A percentile compares a stretch with the other conserved stretches of the same genome.
These are phyloP conservation scores for Crypturellus undulatus DNA, from an alignment of 2,113 vertebrate species.

Conservation along the genomic window DNA sequence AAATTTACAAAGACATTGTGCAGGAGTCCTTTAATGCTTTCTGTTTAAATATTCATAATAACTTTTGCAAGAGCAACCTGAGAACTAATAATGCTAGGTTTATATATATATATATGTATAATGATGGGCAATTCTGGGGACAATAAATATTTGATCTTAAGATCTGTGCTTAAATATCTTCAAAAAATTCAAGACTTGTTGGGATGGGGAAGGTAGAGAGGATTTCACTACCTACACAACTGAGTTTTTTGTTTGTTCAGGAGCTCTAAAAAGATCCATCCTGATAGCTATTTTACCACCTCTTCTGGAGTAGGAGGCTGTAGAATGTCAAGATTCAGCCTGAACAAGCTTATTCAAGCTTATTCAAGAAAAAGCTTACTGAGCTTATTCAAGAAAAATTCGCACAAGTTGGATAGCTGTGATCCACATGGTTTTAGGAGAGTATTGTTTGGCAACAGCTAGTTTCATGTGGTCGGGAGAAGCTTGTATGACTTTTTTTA, in stretches of 20 bases:
- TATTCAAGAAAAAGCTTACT: background rate
- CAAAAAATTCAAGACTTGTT: background rate
- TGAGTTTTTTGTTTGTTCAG: background rate
- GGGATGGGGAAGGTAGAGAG: background rate
- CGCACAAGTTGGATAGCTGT: background rate
- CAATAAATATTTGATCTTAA: background rate
- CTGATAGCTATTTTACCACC: background rate
- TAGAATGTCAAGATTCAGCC: background rate
- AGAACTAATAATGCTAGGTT: background rate
- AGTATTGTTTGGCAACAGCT: background rate
- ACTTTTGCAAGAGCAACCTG: background rate
- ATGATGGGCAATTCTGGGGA: background rate
- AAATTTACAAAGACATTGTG: background rate
- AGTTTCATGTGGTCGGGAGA: background rate
- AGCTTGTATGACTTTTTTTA: rapidly evolving
- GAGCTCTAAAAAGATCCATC: background rate
- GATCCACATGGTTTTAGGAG: background rate
- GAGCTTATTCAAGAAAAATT: background rate
- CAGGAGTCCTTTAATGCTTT: background rate
- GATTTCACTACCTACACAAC: background rate
- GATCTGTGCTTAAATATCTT: background rate
- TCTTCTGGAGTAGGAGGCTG: background rate
- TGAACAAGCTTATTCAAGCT: background rate
- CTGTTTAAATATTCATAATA: background rate
- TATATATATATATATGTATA: background rate